A percentile compares a stretch with the other conserved stretches of the same genome.
Evolutionary conservation across 2,113 vertebrate genomes (phyloP).

Genomic region (Megaleporinus macrocephalus): DNA sequence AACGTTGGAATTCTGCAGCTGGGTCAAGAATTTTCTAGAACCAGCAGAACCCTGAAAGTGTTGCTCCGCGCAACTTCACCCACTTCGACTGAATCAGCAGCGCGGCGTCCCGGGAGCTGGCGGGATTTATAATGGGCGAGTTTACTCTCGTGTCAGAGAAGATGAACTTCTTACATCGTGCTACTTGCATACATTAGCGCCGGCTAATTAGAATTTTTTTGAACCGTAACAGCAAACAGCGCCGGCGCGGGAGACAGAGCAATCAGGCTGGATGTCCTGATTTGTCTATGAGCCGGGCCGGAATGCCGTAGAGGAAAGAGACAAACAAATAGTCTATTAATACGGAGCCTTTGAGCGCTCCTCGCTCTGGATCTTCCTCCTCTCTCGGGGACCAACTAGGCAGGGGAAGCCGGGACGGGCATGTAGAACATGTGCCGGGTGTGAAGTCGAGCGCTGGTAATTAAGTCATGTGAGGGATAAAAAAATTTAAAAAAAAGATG

Average conservation of each 20-base stretch:
- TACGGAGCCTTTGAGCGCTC: slow-evolving; percentile 1
- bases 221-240: not conserved
- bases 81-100: too few relatives aligned
- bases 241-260: not conserved
- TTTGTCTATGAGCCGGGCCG: not conserved
- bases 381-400: not conserved
- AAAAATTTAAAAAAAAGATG: too few relatives aligned
- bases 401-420: not conserved
- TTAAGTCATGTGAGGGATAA: slow-evolving; percentile 1
- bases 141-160: not conserved
- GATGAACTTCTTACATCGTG: not conserved
- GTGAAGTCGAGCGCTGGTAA: not conserved
- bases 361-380: slow-evolving; percentile 1
- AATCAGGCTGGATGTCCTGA: not conserved
- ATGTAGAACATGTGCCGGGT: not conserved
- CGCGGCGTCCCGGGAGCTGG: too few relatives aligned
- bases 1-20: too few relatives aligned
- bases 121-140: too few relatives aligned
- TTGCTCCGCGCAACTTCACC: not conserved
- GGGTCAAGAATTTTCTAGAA: too few relatives aligned
- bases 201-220: not conserved
- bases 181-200: not conserved
- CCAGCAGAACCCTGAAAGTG: too few relatives aligned
- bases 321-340: slow-evolving; percentile 12
- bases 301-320: not conserved